These are phyloP conservation scores for Percina caprodes DNA, from an alignment of 2,113 vertebrate species.

Conservation along the genomic window DNA sequence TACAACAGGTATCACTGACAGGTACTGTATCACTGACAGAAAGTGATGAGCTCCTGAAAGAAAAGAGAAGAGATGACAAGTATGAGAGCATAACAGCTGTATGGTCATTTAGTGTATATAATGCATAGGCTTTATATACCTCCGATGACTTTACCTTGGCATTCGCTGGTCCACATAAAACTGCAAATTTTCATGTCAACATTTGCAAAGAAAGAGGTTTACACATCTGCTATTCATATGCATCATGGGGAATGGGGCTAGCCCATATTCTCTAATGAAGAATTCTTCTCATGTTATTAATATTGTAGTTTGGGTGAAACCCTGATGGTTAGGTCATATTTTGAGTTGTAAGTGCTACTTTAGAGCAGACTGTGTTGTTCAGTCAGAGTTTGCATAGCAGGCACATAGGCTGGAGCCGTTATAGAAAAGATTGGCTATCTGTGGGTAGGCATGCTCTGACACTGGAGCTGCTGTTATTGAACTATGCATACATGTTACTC, in stretches of 20 bases:
- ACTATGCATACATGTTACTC: background rate
- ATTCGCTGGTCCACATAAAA: background rate
- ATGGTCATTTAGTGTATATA: background rate
- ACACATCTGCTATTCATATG: background rate
- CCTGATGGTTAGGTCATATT: background rate
- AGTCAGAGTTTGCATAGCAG: slow-evolving; percentile 17
- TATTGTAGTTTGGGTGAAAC: background rate
- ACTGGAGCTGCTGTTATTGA: background rate
- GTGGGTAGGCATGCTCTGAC: background rate
- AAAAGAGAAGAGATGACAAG: background rate
- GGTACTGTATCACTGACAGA: slow-evolving; percentile 32
- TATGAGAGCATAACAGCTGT: background rate
- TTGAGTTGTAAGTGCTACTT: background rate
- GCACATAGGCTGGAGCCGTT: slow-evolving; percentile 25
- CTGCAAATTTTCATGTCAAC: background rate
- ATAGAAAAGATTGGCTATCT: background rate
- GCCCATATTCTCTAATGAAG: background rate
- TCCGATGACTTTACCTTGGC: background rate
- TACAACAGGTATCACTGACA: slow-evolving; percentile 58
- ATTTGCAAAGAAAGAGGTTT: slow-evolving; percentile 19
- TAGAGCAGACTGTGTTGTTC: background rate
- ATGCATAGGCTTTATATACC: background rate
- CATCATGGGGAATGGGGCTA: background rate
- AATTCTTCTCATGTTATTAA: background rate
- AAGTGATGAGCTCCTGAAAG: slow-evolving; percentile 8